Conservation (phyloP, 1,140 invertebrate species). For the Ips nitidus region DNA sequence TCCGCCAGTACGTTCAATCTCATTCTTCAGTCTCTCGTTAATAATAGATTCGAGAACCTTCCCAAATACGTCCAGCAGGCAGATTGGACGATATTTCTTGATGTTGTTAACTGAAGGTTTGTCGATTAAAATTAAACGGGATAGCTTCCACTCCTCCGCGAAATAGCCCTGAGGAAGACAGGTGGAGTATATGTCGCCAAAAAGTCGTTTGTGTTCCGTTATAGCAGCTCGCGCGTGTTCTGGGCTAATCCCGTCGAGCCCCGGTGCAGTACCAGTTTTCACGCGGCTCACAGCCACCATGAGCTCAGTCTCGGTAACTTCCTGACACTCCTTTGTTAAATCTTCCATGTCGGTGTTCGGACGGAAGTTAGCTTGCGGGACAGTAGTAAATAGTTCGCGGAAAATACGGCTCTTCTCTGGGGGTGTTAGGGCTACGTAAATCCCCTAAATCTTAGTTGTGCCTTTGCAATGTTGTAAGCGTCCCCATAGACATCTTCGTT, state of each 20-base stretch:
- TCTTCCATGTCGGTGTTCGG: too few relatives aligned
- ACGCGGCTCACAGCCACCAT: constrained; percentile 14
- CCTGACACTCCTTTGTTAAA: not conserved
- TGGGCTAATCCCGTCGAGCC: constrained; percentile 37
- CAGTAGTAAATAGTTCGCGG: not conserved
- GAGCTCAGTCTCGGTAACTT: constrained; percentile 23
- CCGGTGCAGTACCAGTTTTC: constrained; percentile 39
- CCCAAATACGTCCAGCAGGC: constrained; percentile 17
- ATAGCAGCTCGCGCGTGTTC: constrained; percentile 27
- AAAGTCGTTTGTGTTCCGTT: too few relatives aligned
- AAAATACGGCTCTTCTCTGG: not conserved
- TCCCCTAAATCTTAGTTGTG: not conserved
- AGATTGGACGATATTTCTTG: constrained; percentile 32
- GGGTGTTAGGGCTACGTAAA: not conserved
- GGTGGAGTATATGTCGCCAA: constrained; percentile 5
- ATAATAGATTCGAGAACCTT: constrained; percentile 31
- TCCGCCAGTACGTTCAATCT: constrained; percentile 15
- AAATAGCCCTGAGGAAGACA: not conserved
- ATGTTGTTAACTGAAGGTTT: not conserved
- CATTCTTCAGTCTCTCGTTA: constrained; percentile 12
- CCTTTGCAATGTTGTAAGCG: not conserved
- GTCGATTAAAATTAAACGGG: constrained; percentile 18
- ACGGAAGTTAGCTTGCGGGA: not conserved
- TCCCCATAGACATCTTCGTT: not conserved
- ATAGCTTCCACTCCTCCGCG: constrained; percentile 27